Evolutionary conservation across 2,888 invertebrate species (phyloP).

Genomic region (Agrotis clavis): DNA sequence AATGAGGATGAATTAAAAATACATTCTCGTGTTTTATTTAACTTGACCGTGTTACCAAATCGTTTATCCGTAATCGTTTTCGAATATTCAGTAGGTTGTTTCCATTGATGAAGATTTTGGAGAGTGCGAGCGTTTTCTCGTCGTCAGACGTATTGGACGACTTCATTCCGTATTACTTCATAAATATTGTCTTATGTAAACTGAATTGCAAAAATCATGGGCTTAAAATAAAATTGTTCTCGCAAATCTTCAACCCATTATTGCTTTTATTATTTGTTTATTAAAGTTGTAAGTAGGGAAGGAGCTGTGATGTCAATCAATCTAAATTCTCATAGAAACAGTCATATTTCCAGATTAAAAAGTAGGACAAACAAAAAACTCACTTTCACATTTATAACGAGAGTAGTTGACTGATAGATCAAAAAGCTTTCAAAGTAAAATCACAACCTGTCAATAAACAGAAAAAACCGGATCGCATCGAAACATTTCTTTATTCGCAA

Average conservation of each 20-base stretch:
- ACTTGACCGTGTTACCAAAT: constrained; percentile 25
- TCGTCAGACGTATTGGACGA: neutral
- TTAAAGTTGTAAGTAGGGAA: neutral
- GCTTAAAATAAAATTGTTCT: no score
- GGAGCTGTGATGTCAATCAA: neutral
- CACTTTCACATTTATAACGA: constrained; percentile 8
- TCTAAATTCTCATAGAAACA: neutral
- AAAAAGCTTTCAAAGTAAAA: constrained; percentile 33
- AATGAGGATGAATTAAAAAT: constrained; percentile 56
- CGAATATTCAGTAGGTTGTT: constrained; percentile 1
- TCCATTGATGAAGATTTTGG: neutral
- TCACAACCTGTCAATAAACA: constrained; percentile 19
- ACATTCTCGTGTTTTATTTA: constrained; percentile 48
- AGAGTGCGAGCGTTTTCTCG: neutral
- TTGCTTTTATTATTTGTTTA: neutral
- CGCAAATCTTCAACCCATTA: no score
- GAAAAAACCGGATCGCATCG: constrained; percentile 1
- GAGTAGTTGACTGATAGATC: constrained; percentile 30
- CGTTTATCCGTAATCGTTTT: constrained; percentile 29
- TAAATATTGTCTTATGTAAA: no score
- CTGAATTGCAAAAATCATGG: no score
- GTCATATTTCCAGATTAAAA: neutral
- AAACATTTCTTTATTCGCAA: constrained; percentile 18
- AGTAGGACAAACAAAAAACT: constrained; percentile 19
- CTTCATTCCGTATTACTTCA: no score